These are phyloP conservation scores for Vultur gryphus DNA, from an alignment of 2,797 vertebrate genomes.

Conservation along the genomic window DNA sequence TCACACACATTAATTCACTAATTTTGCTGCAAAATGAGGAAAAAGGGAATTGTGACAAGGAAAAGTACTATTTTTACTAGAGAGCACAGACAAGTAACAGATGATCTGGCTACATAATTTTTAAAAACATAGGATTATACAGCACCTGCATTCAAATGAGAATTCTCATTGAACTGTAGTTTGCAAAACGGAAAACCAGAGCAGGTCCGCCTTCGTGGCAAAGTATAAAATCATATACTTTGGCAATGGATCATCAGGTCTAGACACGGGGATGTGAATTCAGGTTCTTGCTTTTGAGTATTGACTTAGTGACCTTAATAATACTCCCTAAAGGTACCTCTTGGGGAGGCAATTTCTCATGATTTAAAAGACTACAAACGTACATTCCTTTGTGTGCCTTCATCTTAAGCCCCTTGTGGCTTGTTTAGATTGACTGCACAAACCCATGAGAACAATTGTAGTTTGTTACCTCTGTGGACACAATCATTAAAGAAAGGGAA, in stretches of 20 bases:
- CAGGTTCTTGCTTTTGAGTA: neutral
- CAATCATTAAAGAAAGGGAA: neutral
- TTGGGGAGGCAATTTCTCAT: neutral
- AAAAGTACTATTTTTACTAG: neutral
- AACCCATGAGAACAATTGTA: neutral
- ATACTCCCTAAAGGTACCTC: neutral
- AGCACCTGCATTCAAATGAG: neutral
- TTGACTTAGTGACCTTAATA: neutral
- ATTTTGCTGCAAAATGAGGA: neutral
- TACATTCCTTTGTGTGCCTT: neutral
- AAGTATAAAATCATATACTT: neutral
- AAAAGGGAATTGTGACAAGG: neutral
- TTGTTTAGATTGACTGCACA: neutral
- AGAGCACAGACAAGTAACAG: neutral
- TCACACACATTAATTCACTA: neutral
- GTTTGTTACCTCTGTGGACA: neutral
- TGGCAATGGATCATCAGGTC: neutral
- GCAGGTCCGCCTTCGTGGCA: neutral
- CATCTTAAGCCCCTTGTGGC: neutral
- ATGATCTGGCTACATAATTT: neutral
- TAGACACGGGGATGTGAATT: neutral
- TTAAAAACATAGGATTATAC: neutral
- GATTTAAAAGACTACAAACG: neutral
- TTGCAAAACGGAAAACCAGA: neutral
- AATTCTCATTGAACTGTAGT: neutral